Percentiles rank a stretch among this genome's conserved stretches.
These are phyloP conservation scores for Andrena cerasifolii DNA, from an alignment of 1,140 invertebrate genomes.

Conservation along the genomic window DNA sequence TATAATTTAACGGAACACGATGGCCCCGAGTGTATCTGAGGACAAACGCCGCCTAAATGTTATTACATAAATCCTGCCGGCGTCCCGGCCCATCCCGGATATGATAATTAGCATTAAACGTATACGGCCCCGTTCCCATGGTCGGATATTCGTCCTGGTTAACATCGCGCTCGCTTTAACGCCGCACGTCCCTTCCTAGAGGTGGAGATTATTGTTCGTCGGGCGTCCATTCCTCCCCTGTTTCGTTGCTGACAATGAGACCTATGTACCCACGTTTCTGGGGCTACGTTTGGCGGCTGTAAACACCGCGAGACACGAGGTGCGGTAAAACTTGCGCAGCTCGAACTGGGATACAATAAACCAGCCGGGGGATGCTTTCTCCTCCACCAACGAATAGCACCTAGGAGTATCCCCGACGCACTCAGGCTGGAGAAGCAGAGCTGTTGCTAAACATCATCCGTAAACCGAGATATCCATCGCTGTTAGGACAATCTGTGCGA, in stretches of 20 bases:
- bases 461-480: neutral
- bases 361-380: no score
- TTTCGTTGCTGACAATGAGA: neutral
- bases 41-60: conserved; percentile 15
- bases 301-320: no score
- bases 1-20: conserved; percentile 12
- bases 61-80: conserved; percentile 26
- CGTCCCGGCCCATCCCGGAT: neutral
- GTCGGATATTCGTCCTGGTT: conserved; percentile 2
- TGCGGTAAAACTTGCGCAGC: no score
- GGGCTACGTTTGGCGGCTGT: no score
- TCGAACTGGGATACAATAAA: no score
- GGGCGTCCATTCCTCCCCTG: neutral
- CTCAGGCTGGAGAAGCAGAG: neutral
- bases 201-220: neutral
- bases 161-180: conserved; percentile 13
- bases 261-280: no score
- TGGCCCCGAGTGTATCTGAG: conserved; percentile 1
- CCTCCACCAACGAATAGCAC: no score
- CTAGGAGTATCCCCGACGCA: no score
- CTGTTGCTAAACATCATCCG: neutral
- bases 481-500: conserved; percentile 20
- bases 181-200: neutral
- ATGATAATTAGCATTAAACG: conserved; percentile 31
- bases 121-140: neutral